Base-by-base conservation (phyloP, 2,113 vertebrate species). In the Hymenochirus boettgeri region DNA sequence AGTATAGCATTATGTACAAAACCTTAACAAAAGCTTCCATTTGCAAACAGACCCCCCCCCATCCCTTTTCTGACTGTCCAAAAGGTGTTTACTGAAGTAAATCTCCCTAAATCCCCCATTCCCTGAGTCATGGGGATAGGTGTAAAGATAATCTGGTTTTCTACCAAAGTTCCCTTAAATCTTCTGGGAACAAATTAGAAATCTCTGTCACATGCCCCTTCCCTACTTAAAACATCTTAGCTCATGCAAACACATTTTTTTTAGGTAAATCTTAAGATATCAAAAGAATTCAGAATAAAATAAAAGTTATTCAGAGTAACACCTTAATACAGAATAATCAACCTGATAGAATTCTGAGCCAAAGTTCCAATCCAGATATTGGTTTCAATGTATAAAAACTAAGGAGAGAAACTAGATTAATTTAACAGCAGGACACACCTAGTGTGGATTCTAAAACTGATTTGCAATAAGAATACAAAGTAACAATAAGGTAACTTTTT, bases 71-170 rank as follows among this genome's bases (percentile, higher is more conserved):
- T 79, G 80, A 90, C 90, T 93, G 89, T 93, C 91, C 91, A 89
- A 94, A n/a, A 96, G 93, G 93, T 97, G 92, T 95, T 96, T 92
- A 91, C 89, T 88, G 91, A 93, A 95, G 91, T 97, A 94, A 96
- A 96, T 92, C 91, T 91, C 90, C 81, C 90, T 93, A 94, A 95
- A 94, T 95, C 93, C 92, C 86, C 79, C 85, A 72, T 84, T 81
- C 87, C 86, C 89, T 86, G 85, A 88, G 86, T 89, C 88, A 89
- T 86, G 85, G 87, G 88, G 87, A 81, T 83, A 75, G 92, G 91
- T 94, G 90, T 91, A 85, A 83, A 83, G 82, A 91, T 95, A 96
- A 97, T 95, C 90, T 90, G 84, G 90, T 89, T 88, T 91, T 89
- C 88, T 86, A 90, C 74, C 77, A 91, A 89, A 87, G 89, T 82